These are phyloP conservation scores for Naja naja DNA, from an alignment of 2,113 vertebrate genomes.

Conservation along the genomic window DNA sequence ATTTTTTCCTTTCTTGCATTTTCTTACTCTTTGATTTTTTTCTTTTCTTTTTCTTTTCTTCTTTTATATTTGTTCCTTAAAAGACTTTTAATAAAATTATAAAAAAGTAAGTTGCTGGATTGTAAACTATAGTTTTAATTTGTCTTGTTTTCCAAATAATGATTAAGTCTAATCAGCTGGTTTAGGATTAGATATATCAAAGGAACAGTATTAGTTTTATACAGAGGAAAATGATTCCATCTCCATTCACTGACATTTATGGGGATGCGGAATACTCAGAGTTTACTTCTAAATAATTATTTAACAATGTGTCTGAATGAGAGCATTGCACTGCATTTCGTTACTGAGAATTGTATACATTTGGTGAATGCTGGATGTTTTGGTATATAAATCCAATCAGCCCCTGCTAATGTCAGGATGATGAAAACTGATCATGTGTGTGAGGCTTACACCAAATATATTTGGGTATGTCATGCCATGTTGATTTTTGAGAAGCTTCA, in stretches of 20 bases:
- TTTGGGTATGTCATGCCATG: not conserved
- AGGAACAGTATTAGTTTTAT: not conserved
- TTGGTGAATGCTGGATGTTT: not conserved
- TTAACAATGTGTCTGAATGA: not conserved
- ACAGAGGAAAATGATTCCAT: not conserved
- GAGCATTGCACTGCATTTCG: not conserved
- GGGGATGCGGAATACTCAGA: not conserved
- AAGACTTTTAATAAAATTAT: not conserved
- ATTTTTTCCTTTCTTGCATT: not conserved
- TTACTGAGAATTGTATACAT: not conserved
- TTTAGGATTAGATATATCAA: not conserved
- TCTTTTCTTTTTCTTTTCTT: not conserved
- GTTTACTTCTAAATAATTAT: not conserved
- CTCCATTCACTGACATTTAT: not conserved
- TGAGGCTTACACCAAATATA: not conserved
- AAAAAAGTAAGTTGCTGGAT: not conserved
- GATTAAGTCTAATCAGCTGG: not conserved
- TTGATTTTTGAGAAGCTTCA: not conserved
- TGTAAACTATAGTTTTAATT: not conserved
- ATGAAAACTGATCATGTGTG: not conserved
- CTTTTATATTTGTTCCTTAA: not conserved
- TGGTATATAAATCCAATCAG: not conserved
- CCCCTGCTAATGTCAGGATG: not conserved
- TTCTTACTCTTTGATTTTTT: not conserved
- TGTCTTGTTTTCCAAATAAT: not conserved